Evolutionary conservation across 2,888 invertebrate species (phyloP), one percentile per base, ranked within the genome.

Genomic region (Liopterus haemorrhoidalis): DNA sequence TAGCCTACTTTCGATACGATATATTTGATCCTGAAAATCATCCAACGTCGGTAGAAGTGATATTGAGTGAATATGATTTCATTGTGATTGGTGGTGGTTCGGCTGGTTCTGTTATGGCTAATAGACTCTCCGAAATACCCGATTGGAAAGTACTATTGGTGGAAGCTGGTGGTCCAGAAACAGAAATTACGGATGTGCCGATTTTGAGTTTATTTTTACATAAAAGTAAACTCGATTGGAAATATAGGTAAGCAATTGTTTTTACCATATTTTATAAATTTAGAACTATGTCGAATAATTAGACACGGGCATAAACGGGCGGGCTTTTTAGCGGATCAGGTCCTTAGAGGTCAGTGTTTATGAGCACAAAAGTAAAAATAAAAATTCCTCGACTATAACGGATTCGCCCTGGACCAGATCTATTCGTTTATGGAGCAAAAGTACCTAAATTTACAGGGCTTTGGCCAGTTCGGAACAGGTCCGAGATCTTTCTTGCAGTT

Each of bases 181-280:
- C 85, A 0, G 88, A 89, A 60, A 82, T 89, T 35, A 83, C 87
- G 0, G 90, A 90, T 62, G 89, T 90, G 3, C 91, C 90, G 0
- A 73, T 89, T 36, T 67, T 91, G n/a, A 90, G 90, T 28, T 65
- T 91, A 32, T 92, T 88, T 65, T 72, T 92, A 59, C 92, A 92
- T 66, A 87, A 89, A 59, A 90, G 90, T 63, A 86, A 86, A 71
- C 64, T 90, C 58, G 92, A 92, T 66, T 92, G 92, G 92, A 87
- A 88, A 59, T 92, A 89, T 68, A 76, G 83, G 81, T 84, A 62
- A 71, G 71, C 62, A 21, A 18, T 12, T n/a, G n/a, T n/a, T n/a
- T n/a, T n/a, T n/a, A n/a, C n/a, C n/a, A n/a, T n/a, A n/a, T n/a
- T n/a, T n/a, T n/a, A n/a, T n/a, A n/a, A n/a, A n/a, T n/a, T n/a